Base-by-base conservation (phyloP, 2,797 vertebrate genomes). In the Characodon lateralis region DNA sequence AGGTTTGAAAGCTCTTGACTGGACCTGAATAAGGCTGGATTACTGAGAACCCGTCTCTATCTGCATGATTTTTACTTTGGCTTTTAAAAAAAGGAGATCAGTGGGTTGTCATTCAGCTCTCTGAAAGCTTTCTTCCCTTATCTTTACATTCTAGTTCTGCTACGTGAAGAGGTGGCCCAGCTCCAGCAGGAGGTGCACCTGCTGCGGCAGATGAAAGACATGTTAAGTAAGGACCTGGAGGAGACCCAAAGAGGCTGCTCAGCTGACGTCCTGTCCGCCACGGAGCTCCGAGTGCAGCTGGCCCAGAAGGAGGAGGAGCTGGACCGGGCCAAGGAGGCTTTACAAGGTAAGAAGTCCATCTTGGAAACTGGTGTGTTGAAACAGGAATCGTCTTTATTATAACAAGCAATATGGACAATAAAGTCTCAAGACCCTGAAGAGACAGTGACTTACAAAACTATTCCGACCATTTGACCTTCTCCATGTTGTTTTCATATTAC, bases 171-270 rank as follows among this genome's bases (percentile, higher is more conserved):
- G 93, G 98, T 98, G 92, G 95, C 96, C 39, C 97, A 98, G 94
- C 97, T 99, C 76, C 98, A 99, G 94, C 97, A 98, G 90, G 97
- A 98, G 93, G 97, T 98, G 28, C 97, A 97, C 93, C 95, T 98
- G 92, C 95, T 98, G 89, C 94, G 97, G 75, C 98, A 99, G 94
- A 99, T 99, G 97, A 99, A 99, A 97, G 98, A 99, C 90, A 96
- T 98, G 97, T 89, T 99, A 92, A 96, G 96, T 0, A 99, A 98
- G 88, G 98, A 99, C 91, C 95, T 99, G 95, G 97, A 99, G 93
- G 97, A 99, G 0, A 94, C 91, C 72, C 97, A 97, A 31, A 96
- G 97, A 31, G 95, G 97, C 91, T 97, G 97, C 78, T 96, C 97
- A 0, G 95, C 97, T 0, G 97, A 98, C 92, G 94, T 98, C 87